These are phyloP conservation scores for Cerastis rubricosa DNA, from an alignment of 2,888 invertebrate species.

Conservation along the genomic window DNA sequence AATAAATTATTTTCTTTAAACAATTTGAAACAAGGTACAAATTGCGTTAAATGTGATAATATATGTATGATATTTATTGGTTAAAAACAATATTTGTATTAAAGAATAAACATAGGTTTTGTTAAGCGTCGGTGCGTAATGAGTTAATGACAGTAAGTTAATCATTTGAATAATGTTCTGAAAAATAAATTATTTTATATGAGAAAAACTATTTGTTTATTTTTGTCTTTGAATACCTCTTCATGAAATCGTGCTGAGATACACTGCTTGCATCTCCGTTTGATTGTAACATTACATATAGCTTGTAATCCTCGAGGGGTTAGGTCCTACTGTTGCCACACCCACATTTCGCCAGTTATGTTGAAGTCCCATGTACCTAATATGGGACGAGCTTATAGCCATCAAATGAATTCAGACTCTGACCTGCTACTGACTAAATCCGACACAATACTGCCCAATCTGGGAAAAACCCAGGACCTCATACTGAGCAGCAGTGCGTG, in stretches of 20 bases:
- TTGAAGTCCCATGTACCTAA: not conserved
- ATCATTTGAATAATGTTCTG: slow-evolving; percentile 61
- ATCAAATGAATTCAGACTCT: not conserved
- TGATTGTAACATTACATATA: no score
- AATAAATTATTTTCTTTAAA: slow-evolving; percentile 37
- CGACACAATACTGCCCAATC: not conserved
- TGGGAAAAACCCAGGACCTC: not conserved
- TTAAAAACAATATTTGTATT: slow-evolving; percentile 69
- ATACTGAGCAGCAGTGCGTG: not conserved
- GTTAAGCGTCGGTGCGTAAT: slow-evolving; percentile 57
- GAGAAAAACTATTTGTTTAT: slow-evolving; percentile 29
- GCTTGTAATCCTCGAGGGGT: not conserved
- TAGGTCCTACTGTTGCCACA: not conserved
- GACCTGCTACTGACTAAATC: not conserved
- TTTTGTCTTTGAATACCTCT: not conserved
- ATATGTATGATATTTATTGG: slow-evolving; percentile 74
- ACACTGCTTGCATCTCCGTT: not conserved
- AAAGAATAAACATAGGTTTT: slow-evolving; percentile 64
- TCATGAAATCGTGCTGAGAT: not conserved
- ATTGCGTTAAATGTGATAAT: slow-evolving; percentile 84
- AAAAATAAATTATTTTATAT: slow-evolving; percentile 67
- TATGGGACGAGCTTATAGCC: not conserved
- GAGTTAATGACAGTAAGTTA: slow-evolving; percentile 59
- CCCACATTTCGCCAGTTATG: no score
- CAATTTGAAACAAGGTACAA: slow-evolving; percentile 78